Base-by-base conservation (phyloP, 2,888 invertebrate genomes). In the Lasioglossum leucozonium region DNA sequence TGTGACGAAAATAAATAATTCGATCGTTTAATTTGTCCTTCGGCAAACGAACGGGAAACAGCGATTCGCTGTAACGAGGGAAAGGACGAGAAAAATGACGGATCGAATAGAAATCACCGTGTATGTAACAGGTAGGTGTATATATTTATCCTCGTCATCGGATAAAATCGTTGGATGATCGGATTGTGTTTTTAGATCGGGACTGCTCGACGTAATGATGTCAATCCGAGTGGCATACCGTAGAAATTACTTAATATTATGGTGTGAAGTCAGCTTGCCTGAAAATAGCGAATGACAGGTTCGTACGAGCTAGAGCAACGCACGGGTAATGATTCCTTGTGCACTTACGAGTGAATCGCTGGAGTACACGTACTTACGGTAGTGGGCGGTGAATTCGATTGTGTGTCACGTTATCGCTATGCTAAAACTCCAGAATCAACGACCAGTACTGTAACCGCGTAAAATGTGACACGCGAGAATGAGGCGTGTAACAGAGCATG, bases 211-310 rank as follows among this genome's bases (percentile, higher is more conserved):
- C 37, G 67, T 86, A 82, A 86, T 89, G 86, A 88, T 90, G 85
- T 87, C 87, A 80, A 79, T 77, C 26, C 22, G 26, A 62, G 16
- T 16, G 44, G 51, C 80, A 81, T 72, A 67, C 55, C 79, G 40
- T 34, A 78, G 47, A 62, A 90, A 86, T 88, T 88, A 88, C 78
- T 91, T 85, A 85, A 91, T 82, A 47, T 78, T 84, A 72, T 55
- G 10, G 62, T 34, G 85, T 91, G 91, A 91, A 88, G 83, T 91
- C 90, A 91, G 82, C 81, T 58, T 37, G 30, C 72, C 87, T 89
- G 87, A 78, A 90, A 91, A 91, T 91, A 91, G 77, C 58, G 40
- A 87, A 79, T 91, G 91, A 90, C 89, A 86, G 58, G 22, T 40
- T 73, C 75, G 26, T 51, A 65, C 47, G 42, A 69, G 44, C 40